phyloP scores from a whole-genome alignment of 2,113 vertebrate genomes.

The Papio anubis region DNA sequence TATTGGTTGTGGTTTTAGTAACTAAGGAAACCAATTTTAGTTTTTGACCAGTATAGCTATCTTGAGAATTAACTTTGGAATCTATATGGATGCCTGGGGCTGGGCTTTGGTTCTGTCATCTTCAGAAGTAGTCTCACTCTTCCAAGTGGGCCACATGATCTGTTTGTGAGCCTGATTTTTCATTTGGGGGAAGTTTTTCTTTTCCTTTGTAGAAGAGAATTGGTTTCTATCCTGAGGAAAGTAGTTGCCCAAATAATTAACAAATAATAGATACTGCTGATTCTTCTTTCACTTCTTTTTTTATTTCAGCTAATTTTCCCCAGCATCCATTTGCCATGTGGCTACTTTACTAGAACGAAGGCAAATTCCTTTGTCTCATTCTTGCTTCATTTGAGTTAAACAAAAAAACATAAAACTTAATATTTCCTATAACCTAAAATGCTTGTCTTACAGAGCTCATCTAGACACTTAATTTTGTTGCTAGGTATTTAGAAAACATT shows the following conservation, averaged over 20 bases:
- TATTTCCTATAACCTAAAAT: not conserved
- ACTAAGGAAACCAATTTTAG: constrained; percentile 33
- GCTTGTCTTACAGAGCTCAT: not conserved
- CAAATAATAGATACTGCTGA: not conserved
- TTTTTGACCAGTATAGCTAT: not conserved
- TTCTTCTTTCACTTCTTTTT: not conserved
- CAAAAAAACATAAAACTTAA: not conserved
- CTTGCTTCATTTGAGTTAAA: constrained; percentile 20
- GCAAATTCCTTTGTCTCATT: not conserved
- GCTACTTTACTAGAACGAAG: not conserved
- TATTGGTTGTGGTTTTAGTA: constrained; percentile 14
- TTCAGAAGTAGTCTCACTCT: not conserved
- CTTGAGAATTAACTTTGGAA: constrained; percentile 17
- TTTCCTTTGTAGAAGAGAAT: not conserved
- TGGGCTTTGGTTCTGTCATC: not conserved
- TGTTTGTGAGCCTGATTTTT: constrained; percentile 16
- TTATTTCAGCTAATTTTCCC: not conserved
- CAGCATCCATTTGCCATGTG: not conserved
- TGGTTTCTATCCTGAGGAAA: not conserved
- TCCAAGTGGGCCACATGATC: not conserved
- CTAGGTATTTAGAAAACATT: constrained; percentile 10
- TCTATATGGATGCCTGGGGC: not conserved
- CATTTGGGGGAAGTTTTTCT: not conserved
- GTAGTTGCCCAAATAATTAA: constrained; percentile 4
- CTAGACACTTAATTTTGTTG: constrained; percentile 36